Evolutionary conservation across 2,113 vertebrate species (phyloP).

Genomic region (Petrocephalus microphthalmus): DNA sequence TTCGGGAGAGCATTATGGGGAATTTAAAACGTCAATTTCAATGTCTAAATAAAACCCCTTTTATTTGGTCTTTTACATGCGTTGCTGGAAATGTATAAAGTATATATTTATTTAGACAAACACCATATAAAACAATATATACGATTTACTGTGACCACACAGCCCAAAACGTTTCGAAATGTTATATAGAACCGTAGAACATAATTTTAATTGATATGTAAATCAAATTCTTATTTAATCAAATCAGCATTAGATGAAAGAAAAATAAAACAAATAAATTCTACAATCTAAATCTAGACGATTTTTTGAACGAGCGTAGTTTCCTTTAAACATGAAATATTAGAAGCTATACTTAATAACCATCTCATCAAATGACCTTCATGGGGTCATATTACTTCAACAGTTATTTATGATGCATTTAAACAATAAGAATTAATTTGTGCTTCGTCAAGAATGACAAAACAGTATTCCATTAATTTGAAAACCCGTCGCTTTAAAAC

Average conservation of each 20-base stretch:
- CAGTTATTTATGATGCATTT: not conserved
- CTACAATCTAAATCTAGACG: not conserved
- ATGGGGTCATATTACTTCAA: not conserved
- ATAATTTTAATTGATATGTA: not conserved
- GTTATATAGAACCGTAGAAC: not conserved
- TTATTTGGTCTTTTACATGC: not conserved
- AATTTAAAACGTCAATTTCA: not conserved
- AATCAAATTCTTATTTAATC: not conserved
- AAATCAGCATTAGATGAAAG: not conserved
- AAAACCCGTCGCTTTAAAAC: not conserved
- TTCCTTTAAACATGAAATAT: not conserved
- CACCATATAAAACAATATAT: not conserved
- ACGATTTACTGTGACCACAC: not conserved
- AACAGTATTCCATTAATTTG: not conserved
- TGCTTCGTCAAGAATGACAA: not conserved
- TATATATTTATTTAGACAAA: not conserved
- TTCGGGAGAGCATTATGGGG: not conserved
- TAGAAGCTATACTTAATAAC: not conserved
- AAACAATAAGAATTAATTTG: not conserved
- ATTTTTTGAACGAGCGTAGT: not conserved
- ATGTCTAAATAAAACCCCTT: not conserved
- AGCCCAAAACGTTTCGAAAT: not conserved
- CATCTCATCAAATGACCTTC: not conserved
- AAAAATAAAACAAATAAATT: not conserved
- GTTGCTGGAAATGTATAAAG: not conserved